Evolutionary conservation across 2,888 invertebrate species (phyloP), one percentile per base, ranked within the genome.

Genomic region (Lepidochrysops patricia): DNA sequence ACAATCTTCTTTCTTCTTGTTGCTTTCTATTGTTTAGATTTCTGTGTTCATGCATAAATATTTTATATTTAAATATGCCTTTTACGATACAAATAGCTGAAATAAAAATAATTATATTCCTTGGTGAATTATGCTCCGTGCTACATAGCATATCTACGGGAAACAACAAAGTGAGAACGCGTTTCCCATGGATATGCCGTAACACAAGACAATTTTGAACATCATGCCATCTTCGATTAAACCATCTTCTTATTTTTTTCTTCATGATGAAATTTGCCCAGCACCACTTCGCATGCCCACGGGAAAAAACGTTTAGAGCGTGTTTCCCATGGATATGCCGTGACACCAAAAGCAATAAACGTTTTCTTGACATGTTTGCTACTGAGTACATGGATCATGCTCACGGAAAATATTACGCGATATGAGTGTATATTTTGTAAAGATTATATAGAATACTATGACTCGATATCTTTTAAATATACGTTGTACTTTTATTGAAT

Each of bases 181-280:
- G 15, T 52, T 52, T 52, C 52, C 52, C 27, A 52, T 52, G 27
- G 52, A 26, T 52, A 52, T 52, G 52, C 52, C 52, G 52, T 52
- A 13, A 26, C 13, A 52, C 27, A 13, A 52, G 26, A 13, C 27
- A 13, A 6, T 9, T 27, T 52, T 7, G 6, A 2, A 7, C 13
- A 50, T 26, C 1, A 27, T 27, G 26, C 27, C n/a, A 2, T n/a
- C 3, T 15, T 1, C 9, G n/a, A n/a, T 32, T 5, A 12, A 9
- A 32, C 7, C 1, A 32, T 43, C 37, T 9, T 43, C n/a, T n/a
- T n/a, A n/a, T 43, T 15, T 15, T 43, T 15, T 43, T 43, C 43
- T 5, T 4, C 9, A 4, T 23, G 9, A 19, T 19, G 19, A 23
- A 12, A 9, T 19, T 9, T 32, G 54, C 29, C 29, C 13, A 54